phyloP scores from a whole-genome alignment of 2,888 invertebrate genomes.

The Embidobia sp. region DNA sequence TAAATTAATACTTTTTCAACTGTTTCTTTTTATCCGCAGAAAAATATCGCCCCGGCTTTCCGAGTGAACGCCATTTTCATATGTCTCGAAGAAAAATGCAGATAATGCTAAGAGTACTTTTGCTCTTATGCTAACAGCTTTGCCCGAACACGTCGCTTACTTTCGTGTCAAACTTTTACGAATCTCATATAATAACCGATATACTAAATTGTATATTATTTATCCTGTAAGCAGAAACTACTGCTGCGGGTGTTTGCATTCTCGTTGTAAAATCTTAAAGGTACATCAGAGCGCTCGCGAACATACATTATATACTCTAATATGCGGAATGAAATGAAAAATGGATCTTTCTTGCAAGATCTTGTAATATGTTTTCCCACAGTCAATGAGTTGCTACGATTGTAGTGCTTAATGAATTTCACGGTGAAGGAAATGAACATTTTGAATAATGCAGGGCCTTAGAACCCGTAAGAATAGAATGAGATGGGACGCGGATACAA shows the following conservation, averaged over 20 bases:
- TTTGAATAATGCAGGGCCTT: constrained; percentile 17
- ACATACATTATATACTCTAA: no score
- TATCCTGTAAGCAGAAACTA: no score
- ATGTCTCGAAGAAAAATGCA: constrained; percentile 58
- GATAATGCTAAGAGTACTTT: constrained; percentile 50
- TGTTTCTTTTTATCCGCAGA: constrained; percentile 68
- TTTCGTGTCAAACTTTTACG: constrained; percentile 10
- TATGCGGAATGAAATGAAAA: no score
- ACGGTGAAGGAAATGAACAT: constrained; percentile 2
- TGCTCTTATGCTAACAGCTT: constrained; percentile 49
- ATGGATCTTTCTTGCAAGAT: no score
- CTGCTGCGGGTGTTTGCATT: no score
- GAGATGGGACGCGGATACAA: constrained; percentile 42
- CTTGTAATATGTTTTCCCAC: no score
- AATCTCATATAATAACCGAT: constrained; percentile 8
- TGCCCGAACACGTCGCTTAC: constrained; percentile 32
- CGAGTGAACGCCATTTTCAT: constrained; percentile 76
- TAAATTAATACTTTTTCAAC: constrained; percentile 23
- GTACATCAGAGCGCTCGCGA: no score
- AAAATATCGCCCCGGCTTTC: constrained; percentile 74
- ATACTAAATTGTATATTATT: constrained; percentile 21
- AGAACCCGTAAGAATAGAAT: constrained; percentile 7
- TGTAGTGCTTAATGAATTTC: constrained; percentile 32
- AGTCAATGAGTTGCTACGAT: no score
- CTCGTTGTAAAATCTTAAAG: no score